A percentile compares a stretch with the other conserved stretches of the same genome.
Conservation (phyloP, 2,113 vertebrate species). For the Hymenochirus boettgeri region DNA sequence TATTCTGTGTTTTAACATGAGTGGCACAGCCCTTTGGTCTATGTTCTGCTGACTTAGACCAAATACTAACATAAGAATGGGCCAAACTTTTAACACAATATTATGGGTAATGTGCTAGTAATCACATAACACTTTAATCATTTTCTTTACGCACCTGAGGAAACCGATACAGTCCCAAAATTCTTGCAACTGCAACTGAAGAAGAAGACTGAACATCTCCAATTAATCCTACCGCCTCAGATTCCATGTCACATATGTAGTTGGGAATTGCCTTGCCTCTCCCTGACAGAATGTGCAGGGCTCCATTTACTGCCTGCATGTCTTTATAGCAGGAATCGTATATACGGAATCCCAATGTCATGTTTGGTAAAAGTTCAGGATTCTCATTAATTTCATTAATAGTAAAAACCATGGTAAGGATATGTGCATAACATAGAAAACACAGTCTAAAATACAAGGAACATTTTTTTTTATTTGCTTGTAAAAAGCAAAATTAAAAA, state of each 20-base stretch:
- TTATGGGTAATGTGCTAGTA: too few relatives aligned
- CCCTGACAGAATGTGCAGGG: constrained; percentile 12
- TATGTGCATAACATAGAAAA: neutral
- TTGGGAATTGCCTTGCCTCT: neutral
- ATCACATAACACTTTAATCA: too few relatives aligned
- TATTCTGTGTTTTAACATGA: too few relatives aligned
- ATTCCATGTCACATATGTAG: constrained; percentile 3
- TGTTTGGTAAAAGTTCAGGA: constrained; percentile 12
- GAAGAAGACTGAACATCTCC: constrained; percentile 8
- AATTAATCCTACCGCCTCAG: neutral
- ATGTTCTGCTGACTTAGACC: too few relatives aligned
- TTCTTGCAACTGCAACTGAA: constrained; percentile 11
- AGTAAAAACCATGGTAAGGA: constrained; percentile 15
- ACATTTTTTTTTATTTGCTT: too few relatives aligned
- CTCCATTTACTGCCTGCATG: neutral
- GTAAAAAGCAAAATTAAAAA: too few relatives aligned
- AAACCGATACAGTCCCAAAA: constrained; percentile 19
- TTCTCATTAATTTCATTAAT: constrained; percentile 28
- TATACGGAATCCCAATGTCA: constrained; percentile 15
- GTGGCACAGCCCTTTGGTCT: too few relatives aligned
- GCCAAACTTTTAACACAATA: too few relatives aligned
- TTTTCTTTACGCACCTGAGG: constrained; percentile 21
- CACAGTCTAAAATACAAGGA: neutral
- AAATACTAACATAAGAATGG: too few relatives aligned
- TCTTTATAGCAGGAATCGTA: constrained; percentile 12